Evolutionary conservation across 2,888 invertebrate genomes (phyloP).

Genomic region (Stictocephala bisonia): DNA sequence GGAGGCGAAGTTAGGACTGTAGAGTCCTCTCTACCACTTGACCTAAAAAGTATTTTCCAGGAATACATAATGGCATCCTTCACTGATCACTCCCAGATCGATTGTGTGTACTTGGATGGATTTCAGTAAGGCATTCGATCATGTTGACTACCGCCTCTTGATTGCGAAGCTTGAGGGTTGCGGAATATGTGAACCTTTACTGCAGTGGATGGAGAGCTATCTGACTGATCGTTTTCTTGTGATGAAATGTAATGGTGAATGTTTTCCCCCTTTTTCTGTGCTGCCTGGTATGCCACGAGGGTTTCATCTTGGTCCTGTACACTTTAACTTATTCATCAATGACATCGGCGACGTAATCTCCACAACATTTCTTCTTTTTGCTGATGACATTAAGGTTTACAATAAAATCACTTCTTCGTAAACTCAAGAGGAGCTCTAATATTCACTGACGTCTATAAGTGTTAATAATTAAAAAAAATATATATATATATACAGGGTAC

Average conservation of each 20-base stretch:
- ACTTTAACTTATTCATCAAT: constrained; percentile 4
- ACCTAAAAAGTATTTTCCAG: background rate
- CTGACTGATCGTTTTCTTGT: background rate
- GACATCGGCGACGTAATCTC: background rate
- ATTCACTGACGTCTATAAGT: no score
- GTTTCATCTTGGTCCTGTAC: background rate
- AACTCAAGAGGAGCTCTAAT: background rate
- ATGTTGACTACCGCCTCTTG: background rate
- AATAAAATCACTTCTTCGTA: background rate
- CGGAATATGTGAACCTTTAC: no score
- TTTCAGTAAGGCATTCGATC: background rate
- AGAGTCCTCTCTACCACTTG: no score
- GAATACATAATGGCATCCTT: background rate
- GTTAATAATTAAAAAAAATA: no score
- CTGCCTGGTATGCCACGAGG: constrained; percentile 1
- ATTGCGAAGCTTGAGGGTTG: no score
- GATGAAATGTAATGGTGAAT: constrained; percentile 2
- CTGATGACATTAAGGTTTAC: constrained; percentile 11
- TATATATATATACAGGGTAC: no score
- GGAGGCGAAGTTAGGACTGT: no score
- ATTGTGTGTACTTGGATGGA: constrained; percentile 5
- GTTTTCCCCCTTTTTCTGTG: background rate
- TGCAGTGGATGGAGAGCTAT: no score
- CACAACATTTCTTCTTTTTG: background rate
- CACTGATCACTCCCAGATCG: background rate